Evolutionary conservation across 2,797 vertebrate species (phyloP), one percentile per base, ranked within the genome.

Genomic region (Chrosomus eos): DNA sequence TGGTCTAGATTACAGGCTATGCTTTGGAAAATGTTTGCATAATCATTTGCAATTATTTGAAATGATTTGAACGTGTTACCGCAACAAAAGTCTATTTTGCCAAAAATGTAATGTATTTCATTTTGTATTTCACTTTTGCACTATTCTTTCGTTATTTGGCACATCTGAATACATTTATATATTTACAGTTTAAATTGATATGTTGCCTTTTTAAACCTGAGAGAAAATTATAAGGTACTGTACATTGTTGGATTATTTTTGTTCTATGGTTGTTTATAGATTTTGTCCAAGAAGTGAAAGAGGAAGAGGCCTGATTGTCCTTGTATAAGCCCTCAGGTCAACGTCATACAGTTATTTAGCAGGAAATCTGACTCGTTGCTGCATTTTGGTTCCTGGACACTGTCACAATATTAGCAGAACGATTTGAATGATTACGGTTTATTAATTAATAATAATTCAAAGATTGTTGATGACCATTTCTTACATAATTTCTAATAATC

Each of bases 321-420:
- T 75, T 76, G 33, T 48, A 60, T 38, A 81, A 72, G 31, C 84
- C 48, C 16, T 86, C 45, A n/a, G 38, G 76, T 74, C 75, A 73
- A 51, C 26, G 21, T 51, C 7, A 53, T 53, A 53, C n/a, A 53
- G 28, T 85, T 31, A 40, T 80, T 31, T 26, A 51, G 13, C 53
- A 60, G 53, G 70, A 70, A 18, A 70, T 70, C 5, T 16, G 3
- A 70, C 48, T 51, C 48, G 58, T 68, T 14, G 11, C 40, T 66
- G 55, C 21, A 33, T 36, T 64, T 72, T 13, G 80, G 11, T 60
- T 81, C 67, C 11, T 43, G 26, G 21, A n/a, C 40, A 43, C n/a
- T 28, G 3, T 77, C n/a, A 28, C 16, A 40, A 38, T 75, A 58
- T 40, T 60, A 26, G 60, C 36, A 43, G 8, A 26, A 38, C 16